Conservation (phyloP, 2,113 vertebrate genomes). For the Nerophis lumbriciformis region DNA sequence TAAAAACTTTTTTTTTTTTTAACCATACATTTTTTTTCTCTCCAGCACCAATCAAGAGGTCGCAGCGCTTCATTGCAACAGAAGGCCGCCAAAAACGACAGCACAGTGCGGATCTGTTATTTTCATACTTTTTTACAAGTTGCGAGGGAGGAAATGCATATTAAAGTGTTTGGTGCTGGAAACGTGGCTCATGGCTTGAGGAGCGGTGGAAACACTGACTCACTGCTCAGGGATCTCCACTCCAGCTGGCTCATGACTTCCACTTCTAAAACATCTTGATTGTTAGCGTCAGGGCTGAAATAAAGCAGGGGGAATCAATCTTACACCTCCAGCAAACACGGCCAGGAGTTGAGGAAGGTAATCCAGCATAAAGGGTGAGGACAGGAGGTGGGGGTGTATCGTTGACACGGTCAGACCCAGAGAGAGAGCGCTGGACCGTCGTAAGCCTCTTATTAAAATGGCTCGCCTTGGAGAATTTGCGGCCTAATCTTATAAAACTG, state of each 20-base stretch:
- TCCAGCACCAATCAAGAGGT: too few species aligned
- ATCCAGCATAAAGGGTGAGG: slow-evolving; percentile 15
- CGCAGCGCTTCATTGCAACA: too few species aligned
- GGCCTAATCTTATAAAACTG: slow-evolving; percentile 58
- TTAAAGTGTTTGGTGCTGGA: slow-evolving; percentile 4
- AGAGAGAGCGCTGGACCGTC: slow-evolving; percentile 34
- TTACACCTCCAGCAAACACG: slow-evolving; percentile 10
- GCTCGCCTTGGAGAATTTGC: slow-evolving; percentile 47
- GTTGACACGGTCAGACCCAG: slow-evolving; percentile 42
- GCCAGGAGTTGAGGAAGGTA: background rate
- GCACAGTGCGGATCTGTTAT: background rate
- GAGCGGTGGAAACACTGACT: slow-evolving; percentile 65
- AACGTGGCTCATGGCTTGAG: slow-evolving; percentile 24
- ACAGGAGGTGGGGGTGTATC: slow-evolving; percentile 28
- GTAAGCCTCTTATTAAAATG: slow-evolving; percentile 56
- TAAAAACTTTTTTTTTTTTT: too few species aligned
- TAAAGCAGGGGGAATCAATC: slow-evolving; percentile 23
- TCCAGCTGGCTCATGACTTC: slow-evolving; percentile 38
- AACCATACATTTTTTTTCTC: too few species aligned
- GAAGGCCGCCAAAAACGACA: background rate
- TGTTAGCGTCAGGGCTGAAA: slow-evolving; percentile 14
- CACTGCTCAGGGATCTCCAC: slow-evolving; percentile 37
- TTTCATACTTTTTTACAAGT: background rate
- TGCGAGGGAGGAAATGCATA: slow-evolving; percentile 7
- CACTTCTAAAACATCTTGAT: slow-evolving; percentile 47